phyloP scores from a whole-genome alignment of 2,113 vertebrate species.

The Tachysurus vachellii region DNA sequence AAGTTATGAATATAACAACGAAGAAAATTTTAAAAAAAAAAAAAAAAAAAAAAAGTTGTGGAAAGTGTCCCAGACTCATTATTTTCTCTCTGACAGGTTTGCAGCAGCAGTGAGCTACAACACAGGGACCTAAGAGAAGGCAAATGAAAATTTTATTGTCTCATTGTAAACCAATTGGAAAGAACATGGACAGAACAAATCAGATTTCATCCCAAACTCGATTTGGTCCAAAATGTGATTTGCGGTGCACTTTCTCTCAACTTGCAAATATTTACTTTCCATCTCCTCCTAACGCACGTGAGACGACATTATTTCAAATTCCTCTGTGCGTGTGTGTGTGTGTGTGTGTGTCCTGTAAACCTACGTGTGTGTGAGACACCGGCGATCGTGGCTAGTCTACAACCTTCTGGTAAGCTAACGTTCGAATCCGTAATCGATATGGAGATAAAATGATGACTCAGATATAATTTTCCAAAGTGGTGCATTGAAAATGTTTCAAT shows the following conservation, averaged over 20 bases:
- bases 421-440: constrained; percentile 10
- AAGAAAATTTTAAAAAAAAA: neutral
- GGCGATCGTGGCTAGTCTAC: neutral
- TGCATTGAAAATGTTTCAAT: neutral
- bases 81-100: neutral
- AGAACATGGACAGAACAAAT: constrained; percentile 58
- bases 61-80: constrained; percentile 7
- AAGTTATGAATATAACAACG: neutral
- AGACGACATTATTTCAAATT: constrained; percentile 38
- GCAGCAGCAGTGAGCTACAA: neutral
- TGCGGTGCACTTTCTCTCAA: constrained; percentile 55
- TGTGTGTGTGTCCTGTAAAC: neutral
- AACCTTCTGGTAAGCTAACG: neutral
- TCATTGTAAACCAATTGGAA: constrained; percentile 54
- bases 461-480: constrained; percentile 23
- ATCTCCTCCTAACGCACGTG: constrained; percentile 37
- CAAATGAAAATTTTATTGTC: constrained; percentile 54
- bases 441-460: neutral
- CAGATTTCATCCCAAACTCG: constrained; percentile 55
- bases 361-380: neutral
- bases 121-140: constrained; percentile 25
- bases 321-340: neutral
- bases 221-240: constrained; percentile 60
- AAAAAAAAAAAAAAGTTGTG: neutral
- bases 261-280: constrained; percentile 54